Conservation (phyloP, 2,797 vertebrate genomes). For the Sebastes alutus region DNA sequence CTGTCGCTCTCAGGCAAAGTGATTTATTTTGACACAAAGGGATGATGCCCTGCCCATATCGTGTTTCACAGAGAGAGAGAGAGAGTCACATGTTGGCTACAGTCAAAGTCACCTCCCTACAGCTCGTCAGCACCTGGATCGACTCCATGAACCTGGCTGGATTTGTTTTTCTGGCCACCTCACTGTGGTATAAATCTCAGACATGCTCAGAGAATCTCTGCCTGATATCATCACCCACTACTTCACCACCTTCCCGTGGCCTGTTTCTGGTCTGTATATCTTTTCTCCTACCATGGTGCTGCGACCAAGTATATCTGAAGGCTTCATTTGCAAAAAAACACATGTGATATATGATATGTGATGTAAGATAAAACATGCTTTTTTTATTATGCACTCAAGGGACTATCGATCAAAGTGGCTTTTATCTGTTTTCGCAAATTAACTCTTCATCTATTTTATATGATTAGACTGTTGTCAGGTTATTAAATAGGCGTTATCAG, state of each 20-base stretch:
- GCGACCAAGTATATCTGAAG: background rate
- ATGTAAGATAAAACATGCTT: background rate
- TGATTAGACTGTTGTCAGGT: background rate
- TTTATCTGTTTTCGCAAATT: background rate
- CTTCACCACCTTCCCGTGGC: background rate
- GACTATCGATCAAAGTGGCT: background rate
- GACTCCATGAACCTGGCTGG: background rate
- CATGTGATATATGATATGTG: background rate
- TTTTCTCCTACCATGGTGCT: background rate
- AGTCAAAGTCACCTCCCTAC: conserved; percentile 27
- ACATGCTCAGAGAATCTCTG: background rate
- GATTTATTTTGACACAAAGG: conserved; percentile 48
- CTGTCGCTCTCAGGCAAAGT: conserved; percentile 5
- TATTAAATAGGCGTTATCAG: too few species aligned
- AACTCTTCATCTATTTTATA: too few species aligned
- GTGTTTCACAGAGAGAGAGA: conserved; percentile 2
- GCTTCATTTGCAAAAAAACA: background rate
- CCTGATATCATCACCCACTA: background rate
- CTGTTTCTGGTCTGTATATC: background rate
- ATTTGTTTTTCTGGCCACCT: conserved; percentile 15
- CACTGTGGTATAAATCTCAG: conserved; percentile 3
- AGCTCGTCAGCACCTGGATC: conserved; percentile 16
- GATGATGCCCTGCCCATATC: conserved; percentile 19
- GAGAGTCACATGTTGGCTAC: background rate
- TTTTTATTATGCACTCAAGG: background rate